Conservation (phyloP, 2,888 invertebrate genomes). For the Tanytarsus gracilentus region DNA sequence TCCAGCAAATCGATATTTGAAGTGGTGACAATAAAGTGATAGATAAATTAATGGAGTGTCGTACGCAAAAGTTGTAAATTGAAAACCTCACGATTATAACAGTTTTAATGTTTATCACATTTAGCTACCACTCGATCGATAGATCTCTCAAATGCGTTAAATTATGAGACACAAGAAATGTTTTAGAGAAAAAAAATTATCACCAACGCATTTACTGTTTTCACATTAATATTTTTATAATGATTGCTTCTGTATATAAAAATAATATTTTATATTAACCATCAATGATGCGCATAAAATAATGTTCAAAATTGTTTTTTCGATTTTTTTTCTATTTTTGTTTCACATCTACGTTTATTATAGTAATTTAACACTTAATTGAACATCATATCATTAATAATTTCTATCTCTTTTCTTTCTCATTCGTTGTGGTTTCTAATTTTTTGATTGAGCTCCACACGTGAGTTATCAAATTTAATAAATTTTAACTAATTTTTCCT, state of each 20-base stretch:
- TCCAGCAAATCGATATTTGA: no score
- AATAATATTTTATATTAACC: background rate
- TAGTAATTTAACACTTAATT: constrained; percentile 17
- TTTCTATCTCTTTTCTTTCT: background rate
- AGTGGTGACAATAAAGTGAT: no score
- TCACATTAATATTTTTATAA: constrained; percentile 1
- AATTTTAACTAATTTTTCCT: no score
- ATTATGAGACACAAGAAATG: constrained; percentile 5
- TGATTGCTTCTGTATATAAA: background rate
- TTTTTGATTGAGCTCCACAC: background rate
- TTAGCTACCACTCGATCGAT: background rate
- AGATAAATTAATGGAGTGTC: no score
- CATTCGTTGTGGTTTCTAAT: background rate
- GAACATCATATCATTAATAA: constrained; percentile 10
- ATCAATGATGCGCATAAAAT: background rate
- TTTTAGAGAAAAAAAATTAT: constrained; percentile 7
- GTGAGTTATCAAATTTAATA: no score
- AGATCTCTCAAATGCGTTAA: no score
- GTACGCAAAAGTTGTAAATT: constrained; percentile 5
- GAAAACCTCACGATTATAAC: constrained; percentile 12
- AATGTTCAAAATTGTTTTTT: constrained; percentile 1
- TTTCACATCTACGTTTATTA: background rate
- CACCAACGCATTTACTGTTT: constrained; percentile 15
- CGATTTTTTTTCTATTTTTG: background rate
- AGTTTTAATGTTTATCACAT: constrained; percentile 26